Evolutionary conservation across 2,888 invertebrate species (phyloP), one percentile per base, ranked within the genome.

Genomic region (Lissonota sp.): DNA sequence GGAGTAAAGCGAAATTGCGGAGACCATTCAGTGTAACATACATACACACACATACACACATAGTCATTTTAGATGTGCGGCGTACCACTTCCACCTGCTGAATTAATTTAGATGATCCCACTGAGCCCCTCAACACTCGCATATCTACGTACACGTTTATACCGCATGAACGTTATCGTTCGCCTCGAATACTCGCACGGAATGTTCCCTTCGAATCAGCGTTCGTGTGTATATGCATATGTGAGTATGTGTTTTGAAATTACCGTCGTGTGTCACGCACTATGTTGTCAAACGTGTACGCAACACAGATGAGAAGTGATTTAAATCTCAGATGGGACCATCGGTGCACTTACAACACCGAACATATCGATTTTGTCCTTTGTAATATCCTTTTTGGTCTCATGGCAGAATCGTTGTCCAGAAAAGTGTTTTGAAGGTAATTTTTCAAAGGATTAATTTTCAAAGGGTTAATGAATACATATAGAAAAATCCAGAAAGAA

Each of bases 71-170:
- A 75, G 58, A 71, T 57, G 63, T 71, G 71, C 44, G 71, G 66
- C 71, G 53, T 71, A 63, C 71, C 70, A 70, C 40, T 57, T 71
- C 60, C 60, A 60, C 26, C 60, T 64, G 62, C 72, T 66, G 85
- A 84, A 86, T 86, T 85, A 86, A 86, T 86, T 86, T 81, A 80
- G 81, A 84, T 77, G 74, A 71, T 63, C 67, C 67, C 66, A 70
- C 78, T 58, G 46, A 26, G 63, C 62, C 40, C 77, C 77, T 69
- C 57, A 51, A 14, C 53, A 10, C 46, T 44, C 14, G 51, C 83
- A 26, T 26, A 26, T 74, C 62, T 69, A 78, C 55, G 71, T 72
- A 74, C 80, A 76, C 64, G 62, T 53, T 62, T 37, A 37, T 55
- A 57, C 57, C 73, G 49, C 46, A 55, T 46, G 72, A 67, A 26